These are phyloP conservation scores for Sphecodes monilicornis DNA, from an alignment of 2,888 invertebrate species.

Conservation along the genomic window DNA sequence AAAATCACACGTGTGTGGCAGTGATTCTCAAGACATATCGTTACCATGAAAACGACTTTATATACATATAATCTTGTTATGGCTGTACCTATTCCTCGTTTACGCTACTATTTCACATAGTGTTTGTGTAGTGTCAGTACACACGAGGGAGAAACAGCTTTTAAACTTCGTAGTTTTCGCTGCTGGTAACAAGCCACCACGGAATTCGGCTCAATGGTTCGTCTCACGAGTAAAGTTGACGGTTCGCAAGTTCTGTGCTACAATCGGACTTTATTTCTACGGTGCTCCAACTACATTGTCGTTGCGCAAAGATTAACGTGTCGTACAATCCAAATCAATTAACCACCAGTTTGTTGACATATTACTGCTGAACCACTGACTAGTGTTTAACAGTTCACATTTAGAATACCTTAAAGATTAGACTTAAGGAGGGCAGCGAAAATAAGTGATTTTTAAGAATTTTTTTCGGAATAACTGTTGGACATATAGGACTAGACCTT, in stretches of 20 bases:
- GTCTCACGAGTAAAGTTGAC: constrained; percentile 7
- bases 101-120: not conserved
- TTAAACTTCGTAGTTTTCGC: not conserved
- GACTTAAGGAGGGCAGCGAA: no score
- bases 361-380: not conserved
- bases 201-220: constrained; percentile 19
- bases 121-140: not conserved
- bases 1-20: not conserved
- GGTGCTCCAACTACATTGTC: not conserved
- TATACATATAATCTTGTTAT: not conserved
- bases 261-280: constrained; percentile 11
- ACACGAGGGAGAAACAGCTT: constrained; percentile 20
- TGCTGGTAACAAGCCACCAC: constrained; percentile 14
- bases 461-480: no score
- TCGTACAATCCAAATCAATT: not conserved
- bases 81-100: constrained; percentile 9
- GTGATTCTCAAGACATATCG: not conserved
- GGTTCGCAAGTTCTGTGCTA: constrained; percentile 1
- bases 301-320: not conserved
- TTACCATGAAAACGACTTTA: not conserved
- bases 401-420: not conserved
- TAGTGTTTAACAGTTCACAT: not conserved
- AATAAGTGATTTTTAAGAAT: no score
- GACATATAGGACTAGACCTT: no score
- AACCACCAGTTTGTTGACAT: not conserved